These are phyloP conservation scores for Heliconius congener DNA, from an alignment of 1,140 invertebrate genomes.

Conservation along the genomic window DNA sequence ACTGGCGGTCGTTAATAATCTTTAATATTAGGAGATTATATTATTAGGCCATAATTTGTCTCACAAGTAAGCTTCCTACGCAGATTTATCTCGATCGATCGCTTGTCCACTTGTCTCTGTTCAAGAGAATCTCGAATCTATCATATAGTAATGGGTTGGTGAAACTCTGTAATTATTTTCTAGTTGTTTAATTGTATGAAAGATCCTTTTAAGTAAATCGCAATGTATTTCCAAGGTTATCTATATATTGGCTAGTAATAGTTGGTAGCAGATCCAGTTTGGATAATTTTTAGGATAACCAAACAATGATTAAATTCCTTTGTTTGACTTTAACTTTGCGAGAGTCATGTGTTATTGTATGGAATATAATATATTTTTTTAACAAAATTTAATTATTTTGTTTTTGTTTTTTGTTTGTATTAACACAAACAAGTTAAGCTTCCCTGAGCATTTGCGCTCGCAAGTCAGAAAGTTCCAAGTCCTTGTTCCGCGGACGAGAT, in stretches of 20 bases:
- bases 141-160: not conserved
- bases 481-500: slow-evolving; percentile 14
- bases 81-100: slow-evolving; percentile 24
- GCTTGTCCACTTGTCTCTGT: slow-evolving; percentile 18
- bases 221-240: no score
- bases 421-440: not conserved
- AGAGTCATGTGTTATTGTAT: no score
- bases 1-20: slow-evolving; percentile 1
- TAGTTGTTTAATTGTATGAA: not conserved
- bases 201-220: no score
- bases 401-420: no score
- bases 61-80: slow-evolving; percentile 30
- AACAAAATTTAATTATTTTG: no score
- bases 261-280: no score
- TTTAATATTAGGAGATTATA: slow-evolving; percentile 7
- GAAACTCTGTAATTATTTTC: not conserved
- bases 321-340: no score
- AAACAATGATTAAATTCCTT: no score
- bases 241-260: no score
- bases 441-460: not conserved
- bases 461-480: slow-evolving; percentile 11
- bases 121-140: slow-evolving; percentile 25
- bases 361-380: no score
- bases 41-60: slow-evolving; percentile 27
- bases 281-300: no score